phyloP scores from a whole-genome alignment of 2,113 vertebrate species.

The Tapirus terrestris region DNA sequence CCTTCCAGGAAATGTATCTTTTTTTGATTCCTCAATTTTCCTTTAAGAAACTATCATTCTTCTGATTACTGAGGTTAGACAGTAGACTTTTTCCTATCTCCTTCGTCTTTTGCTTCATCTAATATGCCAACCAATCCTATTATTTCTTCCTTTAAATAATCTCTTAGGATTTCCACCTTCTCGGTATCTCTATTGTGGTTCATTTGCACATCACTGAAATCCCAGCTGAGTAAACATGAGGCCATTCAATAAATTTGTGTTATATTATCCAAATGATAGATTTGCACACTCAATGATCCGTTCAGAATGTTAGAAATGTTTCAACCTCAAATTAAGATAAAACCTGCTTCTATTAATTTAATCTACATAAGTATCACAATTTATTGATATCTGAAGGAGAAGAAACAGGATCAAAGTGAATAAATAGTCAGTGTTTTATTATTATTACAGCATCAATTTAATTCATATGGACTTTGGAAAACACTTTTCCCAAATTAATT shows the following conservation, averaged over 20 bases:
- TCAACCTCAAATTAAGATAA: slow-evolving; percentile 46
- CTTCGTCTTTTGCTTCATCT: not conserved
- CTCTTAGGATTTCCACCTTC: not conserved
- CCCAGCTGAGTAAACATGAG: not conserved
- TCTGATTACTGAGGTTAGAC: not conserved
- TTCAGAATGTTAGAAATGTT: slow-evolving; percentile 26
- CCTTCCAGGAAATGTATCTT: not conserved
- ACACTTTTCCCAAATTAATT: not conserved
- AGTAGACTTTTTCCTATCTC: not conserved
- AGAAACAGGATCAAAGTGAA: not conserved
- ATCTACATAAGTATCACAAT: not conserved
- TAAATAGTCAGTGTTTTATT: not conserved
- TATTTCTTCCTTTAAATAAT: slow-evolving; percentile 18
- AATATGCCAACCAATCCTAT: not conserved
- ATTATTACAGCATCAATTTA: not conserved
- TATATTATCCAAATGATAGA: slow-evolving; percentile 13
- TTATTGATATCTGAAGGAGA: not conserved
- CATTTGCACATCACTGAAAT: not conserved
- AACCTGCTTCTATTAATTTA: slow-evolving; percentile 32
- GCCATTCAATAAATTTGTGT: not conserved
- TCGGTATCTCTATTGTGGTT: not conserved
- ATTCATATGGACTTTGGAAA: slow-evolving; percentile 6
- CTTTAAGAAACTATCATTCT: not conserved
- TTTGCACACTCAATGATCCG: not conserved
- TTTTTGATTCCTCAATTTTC: not conserved